Percentiles rank a stretch among this genome's conserved stretches.
These are phyloP conservation scores for Lithophane leautieri DNA, from an alignment of 2,888 invertebrate genomes.

Conservation along the genomic window DNA sequence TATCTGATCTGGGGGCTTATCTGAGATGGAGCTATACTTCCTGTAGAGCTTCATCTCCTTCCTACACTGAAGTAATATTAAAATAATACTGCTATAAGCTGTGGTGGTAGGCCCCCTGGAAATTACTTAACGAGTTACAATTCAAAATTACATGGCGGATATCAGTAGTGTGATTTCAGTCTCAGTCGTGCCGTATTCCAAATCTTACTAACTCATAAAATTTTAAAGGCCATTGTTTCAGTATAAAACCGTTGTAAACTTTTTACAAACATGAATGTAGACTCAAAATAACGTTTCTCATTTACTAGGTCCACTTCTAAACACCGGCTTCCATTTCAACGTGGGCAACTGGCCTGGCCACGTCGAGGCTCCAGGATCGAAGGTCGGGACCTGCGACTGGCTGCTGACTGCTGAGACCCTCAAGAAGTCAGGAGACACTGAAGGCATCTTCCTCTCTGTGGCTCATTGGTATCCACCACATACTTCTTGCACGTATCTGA, in stretches of 20 bases:
- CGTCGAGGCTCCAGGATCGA: slow-evolving; percentile 96
- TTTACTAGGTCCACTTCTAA: slow-evolving; percentile 93
- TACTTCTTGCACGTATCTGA: slow-evolving; percentile 97
- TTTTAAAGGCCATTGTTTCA: background rate
- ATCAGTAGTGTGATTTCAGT: background rate
- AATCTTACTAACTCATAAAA: background rate
- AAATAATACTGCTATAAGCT: too few relatives aligned
- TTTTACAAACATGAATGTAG: too few relatives aligned
- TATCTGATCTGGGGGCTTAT: too few relatives aligned
- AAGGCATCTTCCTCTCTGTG: slow-evolving; percentile 97
- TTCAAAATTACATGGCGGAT: background rate
- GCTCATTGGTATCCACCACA: slow-evolving; percentile 98
- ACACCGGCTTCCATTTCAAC: slow-evolving; percentile 98
- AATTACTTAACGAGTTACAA: background rate
- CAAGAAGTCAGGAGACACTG: slow-evolving; percentile 94
- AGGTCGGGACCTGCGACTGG: slow-evolving; percentile 97
- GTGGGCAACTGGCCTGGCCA: slow-evolving; percentile 98
- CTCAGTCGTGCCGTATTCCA: accelerated
- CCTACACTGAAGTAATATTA: too few relatives aligned
- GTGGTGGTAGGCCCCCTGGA: too few relatives aligned
- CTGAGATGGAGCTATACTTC: too few relatives aligned
- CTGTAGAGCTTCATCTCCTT: too few relatives aligned
- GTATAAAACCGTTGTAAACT: background rate
- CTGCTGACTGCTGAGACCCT: slow-evolving; percentile 95
- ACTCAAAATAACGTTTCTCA: background rate